These are phyloP conservation scores for Acleris cristana DNA, from an alignment of 2,888 invertebrate genomes.

Conservation along the genomic window DNA sequence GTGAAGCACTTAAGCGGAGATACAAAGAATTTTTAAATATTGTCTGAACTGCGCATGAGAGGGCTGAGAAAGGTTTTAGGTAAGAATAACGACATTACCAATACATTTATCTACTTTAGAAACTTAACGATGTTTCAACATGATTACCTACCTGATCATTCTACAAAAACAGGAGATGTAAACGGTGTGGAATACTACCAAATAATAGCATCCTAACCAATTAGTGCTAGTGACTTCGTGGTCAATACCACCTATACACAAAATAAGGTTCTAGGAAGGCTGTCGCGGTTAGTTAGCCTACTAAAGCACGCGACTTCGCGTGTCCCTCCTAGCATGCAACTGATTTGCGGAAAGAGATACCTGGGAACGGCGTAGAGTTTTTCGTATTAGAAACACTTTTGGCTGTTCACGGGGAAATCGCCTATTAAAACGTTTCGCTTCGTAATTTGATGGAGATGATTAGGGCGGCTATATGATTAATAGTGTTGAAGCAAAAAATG, in stretches of 20 bases:
- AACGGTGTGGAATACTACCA: neutral
- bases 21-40: conserved; percentile 14
- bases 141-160: neutral
- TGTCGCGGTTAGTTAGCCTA: conserved; percentile 38
- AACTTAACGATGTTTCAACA: no score
- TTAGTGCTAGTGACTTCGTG: conserved; percentile 22
- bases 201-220: conserved; percentile 10
- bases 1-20: conserved; percentile 24
- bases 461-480: conserved; percentile 18
- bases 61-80: neutral
- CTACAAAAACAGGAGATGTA: neutral
- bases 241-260: conserved; percentile 26
- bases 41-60: neutral
- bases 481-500: conserved; percentile 13
- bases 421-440: conserved; percentile 28
- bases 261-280: conserved; percentile 38
- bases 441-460: conserved; percentile 19
- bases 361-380: conserved; percentile 31
- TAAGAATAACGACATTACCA: neutral
- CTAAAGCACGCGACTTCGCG: conserved; percentile 41
- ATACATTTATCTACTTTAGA: neutral
- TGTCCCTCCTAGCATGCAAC: conserved; percentile 39
- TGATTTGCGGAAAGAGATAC: conserved; percentile 34
- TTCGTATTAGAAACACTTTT: conserved; percentile 28
- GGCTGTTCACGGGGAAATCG: conserved; percentile 25